Base-by-base conservation (phyloP, 1,140 invertebrate genomes). In the Belonocnema kinseyi region DNA sequence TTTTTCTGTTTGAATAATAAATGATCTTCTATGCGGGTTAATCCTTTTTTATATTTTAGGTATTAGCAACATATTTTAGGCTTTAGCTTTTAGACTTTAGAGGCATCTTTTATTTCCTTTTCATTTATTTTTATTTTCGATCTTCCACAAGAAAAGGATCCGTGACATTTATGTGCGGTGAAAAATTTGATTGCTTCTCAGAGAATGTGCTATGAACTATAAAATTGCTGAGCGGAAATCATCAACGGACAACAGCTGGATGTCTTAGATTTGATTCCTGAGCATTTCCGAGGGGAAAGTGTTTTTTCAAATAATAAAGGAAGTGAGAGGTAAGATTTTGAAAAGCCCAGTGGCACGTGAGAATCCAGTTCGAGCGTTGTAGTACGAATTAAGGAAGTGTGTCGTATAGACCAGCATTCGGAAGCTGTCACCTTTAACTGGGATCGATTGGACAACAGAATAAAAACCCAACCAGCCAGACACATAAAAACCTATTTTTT, bases 371-470 rank as follows among this genome's bases (percentile, higher is more conserved):
- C 53, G 53, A 33, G 16, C 26, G n/a, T 40, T 40, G 61, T 5
- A 7, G 13, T 13, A 61, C 11, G 21, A 61, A 61, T 61, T 61
- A 61, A 61, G 33, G 58, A 61, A 61, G 26, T 61, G 58, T 61
- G 58, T 33, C 19, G 58, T 61, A 61, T 61, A 13, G 21, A 26
- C 1, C 13, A 46, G n/a, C 1, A 40, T 66, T 66, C 61, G 61
- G 33, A 40, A 66, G 26, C 61, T 66, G 61, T 66, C 61, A 66
- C 61, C 61, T 66, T 66, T 66, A 66, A 40, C 61, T 66, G n/a
- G 58, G 61, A 40, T 33, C 14, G 21, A 16, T 66, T 66, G 14
- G 26, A 66, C 4, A 33, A 66, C 58, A n/a, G 21, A 66, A 66
- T 66, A 26, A 40, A 33, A 33, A 26, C 40, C 16, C 33, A 46